Evolutionary conservation across 2,888 invertebrate species (phyloP).

Genomic region (Harpalus rubripes): DNA sequence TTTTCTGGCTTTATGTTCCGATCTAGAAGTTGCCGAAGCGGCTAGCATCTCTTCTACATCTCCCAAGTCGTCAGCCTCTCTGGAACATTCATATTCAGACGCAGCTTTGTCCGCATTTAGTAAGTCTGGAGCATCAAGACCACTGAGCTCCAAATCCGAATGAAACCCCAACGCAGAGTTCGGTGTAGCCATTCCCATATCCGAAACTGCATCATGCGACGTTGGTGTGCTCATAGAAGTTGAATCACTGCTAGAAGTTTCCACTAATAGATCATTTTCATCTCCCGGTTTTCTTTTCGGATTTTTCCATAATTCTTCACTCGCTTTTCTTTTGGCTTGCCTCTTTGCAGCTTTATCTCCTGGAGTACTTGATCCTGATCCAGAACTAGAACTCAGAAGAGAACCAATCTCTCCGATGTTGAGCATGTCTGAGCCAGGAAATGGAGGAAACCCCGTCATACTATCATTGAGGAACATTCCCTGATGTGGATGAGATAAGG

Average conservation of each 20-base stretch:
- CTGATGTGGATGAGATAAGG: slow-evolving; percentile 59
- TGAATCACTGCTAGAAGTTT: slow-evolving; percentile 83
- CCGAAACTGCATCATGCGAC: slow-evolving; percentile 77
- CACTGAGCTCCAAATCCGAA: slow-evolving; percentile 83
- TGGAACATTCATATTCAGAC: slow-evolving; percentile 82
- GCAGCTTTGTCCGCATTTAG: slow-evolving; percentile 75
- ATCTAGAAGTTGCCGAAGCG: slow-evolving; percentile 65
- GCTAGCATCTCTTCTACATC: slow-evolving; percentile 81
- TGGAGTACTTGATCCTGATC: slow-evolving; percentile 70
- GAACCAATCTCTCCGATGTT: slow-evolving; percentile 69
- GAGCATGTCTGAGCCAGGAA: slow-evolving; percentile 72
- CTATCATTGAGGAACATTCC: slow-evolving; percentile 76
- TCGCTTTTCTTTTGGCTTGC: slow-evolving; percentile 81
- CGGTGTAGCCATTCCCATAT: slow-evolving; percentile 78
- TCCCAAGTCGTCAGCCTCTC: slow-evolving; percentile 80
- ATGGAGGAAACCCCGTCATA: slow-evolving; percentile 73
- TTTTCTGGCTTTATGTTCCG: slow-evolving; percentile 82
- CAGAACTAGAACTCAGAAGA: slow-evolving; percentile 72
- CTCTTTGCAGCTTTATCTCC: slow-evolving; percentile 79
- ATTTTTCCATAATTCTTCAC: slow-evolving; percentile 81
- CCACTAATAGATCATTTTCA: slow-evolving; percentile 80
- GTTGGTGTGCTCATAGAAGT: slow-evolving; percentile 81
- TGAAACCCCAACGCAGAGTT: slow-evolving; percentile 81
- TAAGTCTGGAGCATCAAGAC: slow-evolving; percentile 82
- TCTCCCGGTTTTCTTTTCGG: slow-evolving; percentile 82